Percentiles rank a stretch among this genome's conserved stretches.
These are phyloP conservation scores for Lepisosteus oculatus DNA, from an alignment of 2,113 vertebrate species.

Conservation along the genomic window DNA sequence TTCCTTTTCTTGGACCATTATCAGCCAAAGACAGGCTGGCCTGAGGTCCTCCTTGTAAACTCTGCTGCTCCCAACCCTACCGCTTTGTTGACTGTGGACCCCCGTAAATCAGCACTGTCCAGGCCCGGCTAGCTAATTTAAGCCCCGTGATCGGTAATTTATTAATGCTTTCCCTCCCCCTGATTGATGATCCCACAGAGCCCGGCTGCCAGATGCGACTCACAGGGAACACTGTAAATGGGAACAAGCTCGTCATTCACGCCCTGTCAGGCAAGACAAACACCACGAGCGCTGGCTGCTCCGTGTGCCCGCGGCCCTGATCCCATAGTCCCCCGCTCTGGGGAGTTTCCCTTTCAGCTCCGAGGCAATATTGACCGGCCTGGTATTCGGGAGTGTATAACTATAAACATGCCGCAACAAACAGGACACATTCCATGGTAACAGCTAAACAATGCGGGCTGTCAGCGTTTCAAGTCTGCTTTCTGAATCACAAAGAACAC, in stretches of 20 bases:
- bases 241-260: constrained; percentile 12
- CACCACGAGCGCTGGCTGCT: neutral
- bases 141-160: constrained; percentile 41
- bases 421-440: constrained; percentile 38
- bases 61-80: constrained; percentile 9
- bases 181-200: neutral
- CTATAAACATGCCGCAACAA: constrained; percentile 59
- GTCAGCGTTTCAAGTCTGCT: constrained; percentile 13
- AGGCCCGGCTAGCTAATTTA: constrained; percentile 48
- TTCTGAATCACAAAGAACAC: too few relatives aligned
- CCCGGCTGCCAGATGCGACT: constrained; percentile 18
- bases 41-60: constrained; percentile 19
- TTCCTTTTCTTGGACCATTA: neutral
- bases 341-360: too few relatives aligned
- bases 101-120: constrained; percentile 44
- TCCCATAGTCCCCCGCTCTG: neutral
- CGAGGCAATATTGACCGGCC: constrained; percentile 29
- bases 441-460: constrained; percentile 43
- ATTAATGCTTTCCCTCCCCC: constrained; percentile 32
- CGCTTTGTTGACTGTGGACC: constrained; percentile 44
- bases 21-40: constrained; percentile 3
- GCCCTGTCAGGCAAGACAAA: neutral
- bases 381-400: constrained; percentile 51
- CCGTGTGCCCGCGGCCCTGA: neutral
- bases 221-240: constrained; percentile 8